Evolutionary conservation across 2,888 invertebrate genomes (phyloP), one percentile per base, ranked within the genome.

Genomic region (Agonopterix heracliana): DNA sequence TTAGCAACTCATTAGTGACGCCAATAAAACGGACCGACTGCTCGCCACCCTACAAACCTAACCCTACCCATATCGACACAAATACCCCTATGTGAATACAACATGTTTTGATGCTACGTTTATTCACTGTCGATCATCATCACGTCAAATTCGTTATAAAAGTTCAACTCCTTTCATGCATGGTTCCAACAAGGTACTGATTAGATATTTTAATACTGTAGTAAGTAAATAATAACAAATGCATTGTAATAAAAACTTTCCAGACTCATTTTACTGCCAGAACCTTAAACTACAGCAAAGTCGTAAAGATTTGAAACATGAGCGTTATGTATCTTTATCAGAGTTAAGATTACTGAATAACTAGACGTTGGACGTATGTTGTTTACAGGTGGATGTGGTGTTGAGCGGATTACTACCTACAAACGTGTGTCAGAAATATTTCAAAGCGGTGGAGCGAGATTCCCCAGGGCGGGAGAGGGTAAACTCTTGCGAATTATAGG

Each of bases 1-100:
- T 88, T 88, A 87, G 81, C 85, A 86, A 87, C 86, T 86, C 86
- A 87, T 87, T 87, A 87, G 85, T 84, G 79, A 81, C 84, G 86
- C 85, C 83, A 85, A 87, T 87, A 83, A 86, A 87, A 84, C 80
- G 73, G 68, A 62, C 73, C 69, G 71, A 64, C 70, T 64, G 64
- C 63, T 62, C 68, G 66, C 73, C 73, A 81, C 51, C 45, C 40
- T 43, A 13, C 35, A 40, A 13, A 26, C 9, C 48, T 49, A 49
- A 57, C 59, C 56, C 56, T 54, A 57, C 50, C 38, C 34, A 26
- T 26, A 38, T 4, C 47, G 38, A 42, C 12, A 48, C 38, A 38
- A 26, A 44, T n/a, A 38, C 44, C n/a, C 10, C 38, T 38, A 38
- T 45, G 36, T 45, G 2, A n/a, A 5, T 43, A 43, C 43, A 43